A percentile compares a stretch with the other conserved stretches of the same genome.
These are phyloP conservation scores for Acrocephalus kingi DNA, from an alignment of 2,113 vertebrate genomes.

Conservation along the genomic window DNA sequence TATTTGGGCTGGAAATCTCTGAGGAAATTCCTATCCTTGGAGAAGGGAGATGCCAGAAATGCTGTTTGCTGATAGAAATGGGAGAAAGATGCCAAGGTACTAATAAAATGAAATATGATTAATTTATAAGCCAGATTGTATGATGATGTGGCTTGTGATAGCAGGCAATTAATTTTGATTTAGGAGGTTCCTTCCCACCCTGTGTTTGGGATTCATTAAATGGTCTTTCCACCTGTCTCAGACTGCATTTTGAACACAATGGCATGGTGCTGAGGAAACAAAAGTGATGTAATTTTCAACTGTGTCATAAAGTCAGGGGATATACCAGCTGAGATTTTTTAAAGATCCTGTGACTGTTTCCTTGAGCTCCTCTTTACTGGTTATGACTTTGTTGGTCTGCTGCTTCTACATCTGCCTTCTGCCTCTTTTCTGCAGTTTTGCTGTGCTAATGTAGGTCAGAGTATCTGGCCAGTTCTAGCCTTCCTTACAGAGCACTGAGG, in stretches of 20 bases:
- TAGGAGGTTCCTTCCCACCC: neutral
- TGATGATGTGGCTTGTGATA: conserved; percentile 33
- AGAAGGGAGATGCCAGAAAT: neutral
- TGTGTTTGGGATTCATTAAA: neutral
- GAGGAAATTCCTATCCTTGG: neutral
- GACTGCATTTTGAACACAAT: neutral
- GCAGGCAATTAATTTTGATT: conserved; percentile 49
- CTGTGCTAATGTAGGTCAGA: neutral
- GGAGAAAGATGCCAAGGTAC: neutral
- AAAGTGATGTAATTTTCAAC: neutral
- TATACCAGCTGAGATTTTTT: neutral
- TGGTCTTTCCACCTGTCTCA: neutral
- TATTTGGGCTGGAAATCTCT: neutral
- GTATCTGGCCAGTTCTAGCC: neutral
- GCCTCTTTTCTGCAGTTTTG: neutral
- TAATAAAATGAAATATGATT: conserved; percentile 14
- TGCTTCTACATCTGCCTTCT: neutral
- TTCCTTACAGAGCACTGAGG: neutral
- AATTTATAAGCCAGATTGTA: conserved; percentile 33
- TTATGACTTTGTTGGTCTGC: neutral
- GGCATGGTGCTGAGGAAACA: neutral
- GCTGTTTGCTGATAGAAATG: neutral
- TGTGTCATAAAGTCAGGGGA: neutral
- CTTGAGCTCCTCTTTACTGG: neutral
- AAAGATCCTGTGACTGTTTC: neutral